These are phyloP conservation scores for Lutraria lutraria DNA, from an alignment of 2,888 invertebrate genomes.

Conservation along the genomic window DNA sequence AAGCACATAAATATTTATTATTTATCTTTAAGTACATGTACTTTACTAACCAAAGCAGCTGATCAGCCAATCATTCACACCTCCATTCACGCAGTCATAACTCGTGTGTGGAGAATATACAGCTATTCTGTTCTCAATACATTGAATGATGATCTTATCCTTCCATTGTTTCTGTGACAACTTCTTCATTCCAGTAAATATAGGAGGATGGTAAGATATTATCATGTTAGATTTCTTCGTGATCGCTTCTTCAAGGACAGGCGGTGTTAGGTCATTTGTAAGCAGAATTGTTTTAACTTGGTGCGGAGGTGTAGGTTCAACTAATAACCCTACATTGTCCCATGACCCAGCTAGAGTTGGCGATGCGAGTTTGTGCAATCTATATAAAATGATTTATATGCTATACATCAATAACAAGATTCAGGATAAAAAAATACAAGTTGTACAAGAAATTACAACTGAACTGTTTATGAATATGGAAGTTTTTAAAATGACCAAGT, in stretches of 20 bases:
- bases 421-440: not conserved
- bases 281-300: constrained; percentile 89
- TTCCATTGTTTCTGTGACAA: constrained; percentile 90
- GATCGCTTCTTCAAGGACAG: constrained; percentile 93
- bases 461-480: not conserved
- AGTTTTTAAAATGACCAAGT: no score
- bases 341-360: constrained; percentile 91
- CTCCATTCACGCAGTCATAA: constrained; percentile 94
- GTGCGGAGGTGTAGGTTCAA: constrained; percentile 91
- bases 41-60: constrained; percentile 89
- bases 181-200: constrained; percentile 94
- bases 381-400: no score
- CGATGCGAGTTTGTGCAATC: constrained; percentile 79
- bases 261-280: constrained; percentile 97
- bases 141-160: constrained; percentile 93
- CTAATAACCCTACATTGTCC: constrained; percentile 97
- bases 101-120: constrained; percentile 97
- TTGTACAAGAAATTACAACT: not conserved
- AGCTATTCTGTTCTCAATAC: constrained; percentile 94
- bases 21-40: no score
- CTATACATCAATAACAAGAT: not conserved
- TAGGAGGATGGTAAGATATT: constrained; percentile 98
- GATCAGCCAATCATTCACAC: constrained; percentile 97
- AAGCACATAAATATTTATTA: no score
- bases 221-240: constrained; percentile 91